These are phyloP conservation scores for Elgaria multicarinata DNA, from an alignment of 2,113 vertebrate species.

Conservation along the genomic window DNA sequence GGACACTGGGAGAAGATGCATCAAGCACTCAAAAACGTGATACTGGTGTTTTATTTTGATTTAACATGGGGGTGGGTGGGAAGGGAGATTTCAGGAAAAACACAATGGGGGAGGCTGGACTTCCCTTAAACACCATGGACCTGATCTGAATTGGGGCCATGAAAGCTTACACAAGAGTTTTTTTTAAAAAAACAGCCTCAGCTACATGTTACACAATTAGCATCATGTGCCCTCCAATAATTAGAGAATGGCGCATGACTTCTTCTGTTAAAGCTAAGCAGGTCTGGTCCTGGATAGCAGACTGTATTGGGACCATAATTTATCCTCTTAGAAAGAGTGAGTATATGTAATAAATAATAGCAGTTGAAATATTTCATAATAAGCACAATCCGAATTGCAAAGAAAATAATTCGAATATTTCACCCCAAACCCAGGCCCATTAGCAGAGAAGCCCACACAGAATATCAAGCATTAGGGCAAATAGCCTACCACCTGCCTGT, in stretches of 20 bases:
- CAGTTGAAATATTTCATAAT: neutral
- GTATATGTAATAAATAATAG: neutral
- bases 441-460: slow-evolving; percentile 27
- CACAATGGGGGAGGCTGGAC: too few species aligned
- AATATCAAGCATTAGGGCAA: slow-evolving; percentile 23
- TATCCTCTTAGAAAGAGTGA: neutral
- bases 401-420: neutral
- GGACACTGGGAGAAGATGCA: neutral
- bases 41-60: neutral
- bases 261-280: neutral
- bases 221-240: too few species aligned
- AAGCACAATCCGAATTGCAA: neutral
- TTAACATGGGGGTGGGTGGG: too few species aligned
- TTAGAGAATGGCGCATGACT: neutral
- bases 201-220: too few species aligned
- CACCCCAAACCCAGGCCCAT: slow-evolving; percentile 4
- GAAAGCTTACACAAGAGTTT: too few species aligned
- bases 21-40: neutral
- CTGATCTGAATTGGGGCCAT: too few species aligned
- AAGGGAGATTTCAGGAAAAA: too few species aligned
- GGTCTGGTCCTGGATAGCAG: neutral
- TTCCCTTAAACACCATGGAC: too few species aligned
- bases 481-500: slow-evolving; percentile 31
- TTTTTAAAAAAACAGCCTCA: too few species aligned
- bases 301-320: neutral